A percentile compares a stretch with the other conserved stretches of the same genome.
Evolutionary conservation across 2,888 invertebrate genomes (phyloP).

Genomic region (Cephus spinipes): DNA sequence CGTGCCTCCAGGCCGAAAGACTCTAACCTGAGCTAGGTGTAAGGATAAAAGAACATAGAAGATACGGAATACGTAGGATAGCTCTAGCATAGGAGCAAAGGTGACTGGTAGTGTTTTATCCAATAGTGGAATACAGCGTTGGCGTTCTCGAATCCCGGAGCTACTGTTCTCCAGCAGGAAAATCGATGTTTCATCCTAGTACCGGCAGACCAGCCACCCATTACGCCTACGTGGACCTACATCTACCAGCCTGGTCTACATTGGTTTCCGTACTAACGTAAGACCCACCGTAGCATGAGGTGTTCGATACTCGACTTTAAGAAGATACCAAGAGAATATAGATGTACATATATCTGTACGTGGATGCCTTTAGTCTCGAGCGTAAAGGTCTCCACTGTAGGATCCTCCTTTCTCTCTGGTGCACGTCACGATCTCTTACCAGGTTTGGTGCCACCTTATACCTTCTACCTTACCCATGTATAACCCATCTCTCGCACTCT

Average conservation of each 20-base stretch:
- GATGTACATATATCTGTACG: slow-evolving; percentile 1
- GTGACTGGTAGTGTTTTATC: background rate
- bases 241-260: background rate
- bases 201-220: background rate
- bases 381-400: slow-evolving; percentile 56
- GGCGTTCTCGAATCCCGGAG: background rate
- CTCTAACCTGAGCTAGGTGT: background rate
- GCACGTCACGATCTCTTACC: slow-evolving; percentile 50
- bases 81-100: background rate
- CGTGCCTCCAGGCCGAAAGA: background rate
- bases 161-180: background rate
- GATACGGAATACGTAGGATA: background rate
- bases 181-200: background rate
- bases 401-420: slow-evolving; percentile 58
- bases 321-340: background rate
- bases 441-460: slow-evolving; percentile 14
- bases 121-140: background rate
- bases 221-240: background rate
- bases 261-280: background rate
- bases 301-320: background rate
- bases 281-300: background rate
- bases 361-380: slow-evolving; percentile 25
- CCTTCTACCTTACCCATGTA: slow-evolving; percentile 13
- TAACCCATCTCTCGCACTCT: slow-evolving; percentile 10
- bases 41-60: background rate